These are phyloP conservation scores for Pseudopleuronectes americanus DNA, from an alignment of 2,797 vertebrate genomes.

Conservation along the genomic window DNA sequence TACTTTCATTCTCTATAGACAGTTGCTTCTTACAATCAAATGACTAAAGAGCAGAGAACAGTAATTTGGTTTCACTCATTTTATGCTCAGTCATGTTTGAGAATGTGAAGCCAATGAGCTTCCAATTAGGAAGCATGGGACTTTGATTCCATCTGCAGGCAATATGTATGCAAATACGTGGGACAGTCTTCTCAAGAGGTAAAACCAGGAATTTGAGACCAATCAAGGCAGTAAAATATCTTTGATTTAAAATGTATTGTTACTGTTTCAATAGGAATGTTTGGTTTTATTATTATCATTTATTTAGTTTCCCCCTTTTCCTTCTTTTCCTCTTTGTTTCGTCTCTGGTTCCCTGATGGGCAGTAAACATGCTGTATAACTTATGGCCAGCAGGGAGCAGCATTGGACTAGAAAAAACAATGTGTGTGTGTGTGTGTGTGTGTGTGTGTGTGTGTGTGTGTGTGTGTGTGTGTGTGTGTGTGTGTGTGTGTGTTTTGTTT, in stretches of 20 bases:
- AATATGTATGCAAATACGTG: slow-evolving; percentile 62
- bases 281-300: too few species aligned
- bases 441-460: background rate
- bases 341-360: background rate
- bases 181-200: slow-evolving; percentile 46
- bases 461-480: background rate
- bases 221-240: slow-evolving; percentile 26
- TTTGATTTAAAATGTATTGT: too few species aligned
- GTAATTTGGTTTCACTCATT: slow-evolving; percentile 12
- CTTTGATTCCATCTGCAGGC: slow-evolving; percentile 68
- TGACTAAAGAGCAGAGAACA: background rate
- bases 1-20: background rate
- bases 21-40: background rate
- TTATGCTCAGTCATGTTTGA: slow-evolving; percentile 21
- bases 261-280: too few species aligned
- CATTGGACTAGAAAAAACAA: slow-evolving; percentile 32
- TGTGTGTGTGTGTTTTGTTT: background rate
- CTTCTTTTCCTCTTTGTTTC: background rate
- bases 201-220: slow-evolving; percentile 47
- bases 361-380: background rate
- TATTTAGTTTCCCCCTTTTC: too few species aligned
- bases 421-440: background rate
- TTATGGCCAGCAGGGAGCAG: slow-evolving; percentile 60
- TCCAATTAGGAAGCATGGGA: slow-evolving; percentile 32
- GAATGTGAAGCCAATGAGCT: slow-evolving; percentile 29